Base-by-base conservation (phyloP, 2,888 invertebrate species). In the Opisthograptis luteolata region DNA sequence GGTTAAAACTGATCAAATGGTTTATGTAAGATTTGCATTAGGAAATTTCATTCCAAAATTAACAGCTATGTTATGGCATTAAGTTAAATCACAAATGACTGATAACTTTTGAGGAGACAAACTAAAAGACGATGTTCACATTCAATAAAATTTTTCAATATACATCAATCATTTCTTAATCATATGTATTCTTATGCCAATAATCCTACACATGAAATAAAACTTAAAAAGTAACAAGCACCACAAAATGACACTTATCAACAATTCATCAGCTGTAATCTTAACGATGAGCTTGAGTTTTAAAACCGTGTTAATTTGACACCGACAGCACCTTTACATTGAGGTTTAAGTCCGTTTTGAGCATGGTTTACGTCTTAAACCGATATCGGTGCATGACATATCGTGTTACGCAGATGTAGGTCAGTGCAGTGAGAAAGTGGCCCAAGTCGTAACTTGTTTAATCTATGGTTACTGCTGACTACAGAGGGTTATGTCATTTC, bases 381-480 rank as follows among this genome's bases (percentile, higher is more conserved):
- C 36, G 48, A 41, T 47, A 51, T 48, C 37, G 31, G 44, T 37
- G 41, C 53, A 51, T 55, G 58, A 58, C 58, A 51, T 60, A 54
- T 56, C 54, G 30, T 39, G 45, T 40, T 44, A 27, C 49, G n/a
- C 10, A 31, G 45, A 58, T 47, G 52, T 61, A 22, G 61, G 61
- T 47, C 58, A 54, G 28, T 50, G 51, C 45, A 59, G 36, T 42
- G 41, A 49, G 60, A 60, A 60, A 60, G 51, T 54, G 36, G 20
- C 15, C 28, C 7, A 27, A 37, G 34, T 37, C 15, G 13, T 36
- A 19, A 42, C 17, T 20, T 28, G 34, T 41, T 47, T 22, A 42
- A 32, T 35, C 35, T 37, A 39, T 35, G 37, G 41, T 35, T 35
- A 35, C 24, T 24, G 10, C 6, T 3, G 17, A 24, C 24, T n/a